Base-by-base conservation (phyloP, 2,888 invertebrate genomes). In the Cryptocephalus moraei region DNA sequence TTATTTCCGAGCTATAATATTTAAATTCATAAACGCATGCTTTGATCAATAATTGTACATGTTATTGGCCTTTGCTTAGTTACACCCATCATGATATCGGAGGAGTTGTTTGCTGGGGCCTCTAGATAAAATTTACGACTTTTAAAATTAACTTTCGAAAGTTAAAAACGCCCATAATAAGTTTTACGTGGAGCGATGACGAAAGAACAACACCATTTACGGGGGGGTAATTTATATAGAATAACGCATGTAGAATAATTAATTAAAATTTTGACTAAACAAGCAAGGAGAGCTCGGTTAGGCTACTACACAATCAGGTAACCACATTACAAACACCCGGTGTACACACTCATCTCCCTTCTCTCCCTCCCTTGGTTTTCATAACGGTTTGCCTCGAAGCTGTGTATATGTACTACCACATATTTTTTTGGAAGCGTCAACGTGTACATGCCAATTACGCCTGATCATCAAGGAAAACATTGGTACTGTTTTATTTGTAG, bases 251-350 rank as follows among this genome's bases (percentile, higher is more conserved):
- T 64, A 59, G 67, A 68, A 69, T 68, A 64, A 64, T 63, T 69
- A 69, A 69, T 69, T 68, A 67, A 66, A 67, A 66, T 66, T 62
- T 63, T 60, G 64, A 60, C 62, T 59, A 61, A 66, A 61, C 62
- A 60, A 56, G 57, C 55, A 61, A 64, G 63, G 60, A 62, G 62
- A 59, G 56, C 56, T 56, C 59, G 59, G 22, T 22, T 22, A 22
- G 22, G 22, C 22, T 22, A 22, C 22, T 62, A 62, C 62, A 60
- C 62, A 62, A 64, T 63, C 61, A 63, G 60, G 62, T 57, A 65
- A 64, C 66, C 67, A 66, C 68, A 69, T 69, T 69, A 69, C 64
- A 62, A 65, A 66, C 68, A 69, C 65, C 67, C 68, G 68, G 67
- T 64, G 67, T 63, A 61, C 62, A 54, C 22, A 22, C 22, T 22